Base-by-base conservation (phyloP, 37 sponge, comb jelly and placozoan genomes). In the Cliona cf. orientalis region DNA sequence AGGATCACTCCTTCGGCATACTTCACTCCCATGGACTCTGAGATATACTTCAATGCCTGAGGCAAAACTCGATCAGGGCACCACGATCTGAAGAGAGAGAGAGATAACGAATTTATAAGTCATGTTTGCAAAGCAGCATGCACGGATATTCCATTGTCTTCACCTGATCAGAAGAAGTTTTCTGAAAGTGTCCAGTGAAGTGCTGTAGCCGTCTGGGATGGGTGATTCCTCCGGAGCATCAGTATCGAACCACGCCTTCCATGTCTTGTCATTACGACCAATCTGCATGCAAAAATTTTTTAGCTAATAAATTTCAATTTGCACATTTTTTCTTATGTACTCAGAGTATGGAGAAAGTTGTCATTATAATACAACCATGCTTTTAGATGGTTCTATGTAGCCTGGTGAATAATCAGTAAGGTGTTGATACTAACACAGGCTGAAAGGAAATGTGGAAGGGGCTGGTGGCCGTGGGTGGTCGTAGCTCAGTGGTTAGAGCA, bases 1-100 rank as follows among this genome's bases (percentile, higher is more conserved):
- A 99, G 87, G 71, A 99, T 99, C 34, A 99, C 97, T 37, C 95
- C 97, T 69, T 99, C 99, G 25, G 99, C 93, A 86, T 90, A 99
- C 62, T 93, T 90, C 58, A 75, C 79, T 12, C 99, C 99, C 93
- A 96, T 87, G 7, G 95, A 79, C 74, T 92, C 94, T 28, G 93
- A 85, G 56, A 97, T 92, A 89, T 99, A 99, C 63, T 92, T 97
- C 39, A 93, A 83, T 7, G 99, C 91, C 79, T 99, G 99, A 25
- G 95, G 92, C 36, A 95, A 80, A 25, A 91, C 90, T 35, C 99
- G 91, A 67, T 99, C 99, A 22, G 97, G 97, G 83, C 99, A 97
- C 97, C 97, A 99, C 35, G 97, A 89, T n/a, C n/a, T n/a, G n/a
- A n/a, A n/a, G n/a, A n/a, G n/a, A n/a, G n/a, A n/a, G n/a, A n/a